Evolutionary conservation across 2,113 vertebrate genomes (phyloP), one percentile per base, ranked within the genome.

Genomic region (Forbesichthys agassizii): DNA sequence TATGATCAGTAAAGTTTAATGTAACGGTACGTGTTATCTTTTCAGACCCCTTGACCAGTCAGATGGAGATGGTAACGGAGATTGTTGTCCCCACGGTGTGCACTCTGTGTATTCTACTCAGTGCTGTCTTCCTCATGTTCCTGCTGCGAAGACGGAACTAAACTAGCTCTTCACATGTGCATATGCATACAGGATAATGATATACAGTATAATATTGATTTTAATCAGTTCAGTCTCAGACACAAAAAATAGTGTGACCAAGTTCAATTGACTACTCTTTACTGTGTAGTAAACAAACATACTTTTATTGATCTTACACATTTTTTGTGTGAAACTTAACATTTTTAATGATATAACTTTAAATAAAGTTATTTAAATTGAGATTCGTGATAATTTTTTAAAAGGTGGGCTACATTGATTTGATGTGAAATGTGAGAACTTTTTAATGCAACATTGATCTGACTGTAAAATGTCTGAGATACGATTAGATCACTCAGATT

Each of bases 31-130:
- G 20, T 20, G 20, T 20, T 20, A 18, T 16, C 9, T 33, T 85
- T 92, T 42, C 89, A 97, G 95, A 97, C 86, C 92, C 96, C 55
- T 61, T 96, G 87, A 90, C 91, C 65, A 90, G 92, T 69, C 93
- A 94, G 86, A 95, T 96, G 94, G 94, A 95, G 86, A 94, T 94
- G 92, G 92, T 94, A 57, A 96, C 94, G 0, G 96, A 98, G 89
- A 93, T 96, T 3, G 90, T 94, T 66, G 93, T 96, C 13, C 96
- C 96, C 14, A 95, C 94, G 1, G 93, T 96, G 61, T 95, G 94
- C 67, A 93, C 92, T 0, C 88, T 97, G 73, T 96, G 94, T 46
- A 93, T 96, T 63, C 90, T 98, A 48, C 91, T 93, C 78, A 89
- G 93, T 33, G 94, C 95, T 0, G 73, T 96, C 55, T 93, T 99